A percentile compares a stretch with the other conserved stretches of the same genome.
Conservation (phyloP, 2,888 invertebrate genomes). For the Xanthia icteritia region DNA sequence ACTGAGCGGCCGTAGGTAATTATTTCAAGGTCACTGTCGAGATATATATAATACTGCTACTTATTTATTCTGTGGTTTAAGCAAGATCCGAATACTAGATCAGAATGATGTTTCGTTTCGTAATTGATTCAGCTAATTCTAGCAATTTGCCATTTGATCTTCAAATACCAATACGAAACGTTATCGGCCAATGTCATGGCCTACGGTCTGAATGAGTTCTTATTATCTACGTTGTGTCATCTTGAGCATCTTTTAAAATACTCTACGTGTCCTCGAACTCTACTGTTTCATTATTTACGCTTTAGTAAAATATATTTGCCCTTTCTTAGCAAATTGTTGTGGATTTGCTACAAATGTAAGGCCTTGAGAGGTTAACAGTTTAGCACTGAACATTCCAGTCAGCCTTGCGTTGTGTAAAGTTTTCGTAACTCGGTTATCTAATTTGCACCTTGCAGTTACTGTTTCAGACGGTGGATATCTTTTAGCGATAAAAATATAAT, state of each 20-base stretch:
- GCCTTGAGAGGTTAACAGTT: slow-evolving; percentile 33
- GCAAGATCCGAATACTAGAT: neutral
- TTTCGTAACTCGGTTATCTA: slow-evolving; percentile 57
- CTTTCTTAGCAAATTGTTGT: slow-evolving; percentile 27
- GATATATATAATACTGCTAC: too few species aligned
- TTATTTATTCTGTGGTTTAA: neutral
- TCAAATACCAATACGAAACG: neutral
- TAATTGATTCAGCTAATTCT: slow-evolving; percentile 15
- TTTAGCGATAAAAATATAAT: slow-evolving; percentile 31
- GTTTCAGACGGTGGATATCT: slow-evolving; percentile 33
- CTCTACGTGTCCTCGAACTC: neutral
- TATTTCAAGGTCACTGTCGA: too few species aligned
- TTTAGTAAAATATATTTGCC: slow-evolving; percentile 10
- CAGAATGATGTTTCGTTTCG: neutral
- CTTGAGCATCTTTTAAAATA: neutral
- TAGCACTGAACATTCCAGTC: slow-evolving; percentile 42
- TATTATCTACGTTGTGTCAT: neutral
- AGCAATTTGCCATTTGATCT: slow-evolving; percentile 29
- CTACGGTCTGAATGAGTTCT: neutral
- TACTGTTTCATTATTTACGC: neutral
- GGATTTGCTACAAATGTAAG: slow-evolving; percentile 15
- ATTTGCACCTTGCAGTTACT: slow-evolving; percentile 53
- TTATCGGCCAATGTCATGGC: slow-evolving; percentile 16
- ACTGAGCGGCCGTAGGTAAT: too few species aligned
- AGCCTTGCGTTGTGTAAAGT: slow-evolving; percentile 51